Base-by-base conservation (phyloP, 2,888 invertebrate species). In the Trisateles emortualis region DNA sequence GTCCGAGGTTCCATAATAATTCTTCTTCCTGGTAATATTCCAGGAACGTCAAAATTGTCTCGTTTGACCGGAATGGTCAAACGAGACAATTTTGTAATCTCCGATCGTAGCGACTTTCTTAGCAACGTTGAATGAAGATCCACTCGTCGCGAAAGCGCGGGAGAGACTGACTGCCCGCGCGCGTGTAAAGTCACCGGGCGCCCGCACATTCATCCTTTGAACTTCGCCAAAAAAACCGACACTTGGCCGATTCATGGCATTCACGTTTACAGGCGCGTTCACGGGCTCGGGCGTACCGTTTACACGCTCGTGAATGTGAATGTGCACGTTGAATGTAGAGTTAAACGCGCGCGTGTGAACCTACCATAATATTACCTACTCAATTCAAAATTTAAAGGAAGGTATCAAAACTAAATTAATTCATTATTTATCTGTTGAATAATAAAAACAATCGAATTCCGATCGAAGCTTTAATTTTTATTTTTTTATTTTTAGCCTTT, bases 261-360 rank as follows among this genome's bases (percentile, higher is more conserved):
- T 58, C 55, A 64, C 58, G 58, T 35, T 35, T n/a, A n/a, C n/a
- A n/a, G n/a, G n/a, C n/a, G n/a, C n/a, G n/a, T n/a, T n/a, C 56
- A 61, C 61, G 59, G 61, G 64, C 62, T 60, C 62, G 58, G 62
- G 62, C 55, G 53, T 59, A 59, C 59, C 60, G 58, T 64, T 60
- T 64, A 60, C 64, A 64, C 57, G 59, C 57, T 57, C 55, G 61
- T 52, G 60, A 61, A 59, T 59, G 61, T 63, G 56, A n/a, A n/a
- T n/a, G n/a, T n/a, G n/a, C 54, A 61, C 57, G 60, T 60, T 50
- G 53, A 60, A 53, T 57, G 62, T 59, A 10, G 53, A 59, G 59
- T 57, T 59, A 53, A 59, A 59, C 49, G 53, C 59, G 59, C 53
- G 59, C 62, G 62, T 56, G 62, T 59, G 62, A 62, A 62, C 58